These are phyloP conservation scores for Diploptera punctata DNA, from an alignment of 2,888 invertebrate species.

Conservation along the genomic window DNA sequence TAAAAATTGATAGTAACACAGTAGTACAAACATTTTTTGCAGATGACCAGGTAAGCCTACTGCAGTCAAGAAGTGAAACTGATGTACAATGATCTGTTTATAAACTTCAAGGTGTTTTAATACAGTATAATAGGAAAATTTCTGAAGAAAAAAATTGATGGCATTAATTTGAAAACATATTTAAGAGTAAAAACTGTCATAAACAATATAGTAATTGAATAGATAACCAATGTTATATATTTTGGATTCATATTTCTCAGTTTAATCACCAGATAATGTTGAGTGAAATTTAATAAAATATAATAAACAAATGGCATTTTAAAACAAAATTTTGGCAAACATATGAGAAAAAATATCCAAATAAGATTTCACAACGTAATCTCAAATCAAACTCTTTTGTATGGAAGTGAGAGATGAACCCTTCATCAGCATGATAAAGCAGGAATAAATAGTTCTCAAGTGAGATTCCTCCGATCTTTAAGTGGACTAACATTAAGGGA, in stretches of 20 bases:
- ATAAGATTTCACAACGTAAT: neutral
- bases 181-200: neutral
- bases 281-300: too few relatives aligned
- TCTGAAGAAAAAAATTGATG: neutral
- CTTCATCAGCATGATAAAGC: too few relatives aligned
- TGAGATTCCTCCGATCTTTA: neutral
- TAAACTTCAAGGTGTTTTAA: neutral
- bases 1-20: neutral
- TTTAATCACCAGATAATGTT: too few relatives aligned
- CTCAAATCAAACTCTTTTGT: too few relatives aligned
- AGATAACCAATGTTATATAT: neutral
- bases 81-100: neutral
- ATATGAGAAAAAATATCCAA: neutral
- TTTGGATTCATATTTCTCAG: too few relatives aligned
- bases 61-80: neutral
- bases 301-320: too few relatives aligned
- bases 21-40: too few relatives aligned
- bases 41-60: too few relatives aligned
- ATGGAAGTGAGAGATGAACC: too few relatives aligned
- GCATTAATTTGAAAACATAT: neutral
- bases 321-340: too few relatives aligned
- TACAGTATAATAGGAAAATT: neutral
- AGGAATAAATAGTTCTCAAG: too few relatives aligned
- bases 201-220: neutral
- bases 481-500: too few relatives aligned